Percentiles rank a stretch among this genome's conserved stretches.
Conservation (phyloP, 2,888 invertebrate species). For the Suillia variegata region DNA sequence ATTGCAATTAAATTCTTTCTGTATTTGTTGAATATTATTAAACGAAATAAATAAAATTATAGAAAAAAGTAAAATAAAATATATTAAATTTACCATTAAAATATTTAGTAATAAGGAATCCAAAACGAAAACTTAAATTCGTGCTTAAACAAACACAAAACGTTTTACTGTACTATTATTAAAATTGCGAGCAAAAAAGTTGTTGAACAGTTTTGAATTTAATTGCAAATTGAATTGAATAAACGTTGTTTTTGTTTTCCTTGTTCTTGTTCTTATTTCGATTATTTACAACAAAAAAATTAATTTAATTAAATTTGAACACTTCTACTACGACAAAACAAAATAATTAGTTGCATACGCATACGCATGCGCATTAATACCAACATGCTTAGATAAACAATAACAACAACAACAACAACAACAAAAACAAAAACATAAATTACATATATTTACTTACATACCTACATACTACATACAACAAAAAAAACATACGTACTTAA, state of each 20-base stretch:
- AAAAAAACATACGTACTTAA: neutral
- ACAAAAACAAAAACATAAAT: too few relatives aligned
- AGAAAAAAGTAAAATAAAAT: conserved; percentile 13
- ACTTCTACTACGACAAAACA: neutral
- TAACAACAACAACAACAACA: neutral
- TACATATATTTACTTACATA: neutral
- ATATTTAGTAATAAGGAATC: neutral
- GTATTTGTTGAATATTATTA: conserved; percentile 4
- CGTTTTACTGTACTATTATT: too few relatives aligned
- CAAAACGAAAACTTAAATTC: conserved; percentile 1
- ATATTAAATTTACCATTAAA: neutral
- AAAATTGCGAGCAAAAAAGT: too few relatives aligned
- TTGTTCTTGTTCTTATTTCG: too few relatives aligned
- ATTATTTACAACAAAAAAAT: too few relatives aligned
- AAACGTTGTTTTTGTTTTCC: too few relatives aligned
- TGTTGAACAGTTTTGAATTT: too few relatives aligned
- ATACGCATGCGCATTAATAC: neutral
- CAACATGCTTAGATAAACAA: neutral
- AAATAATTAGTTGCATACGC: neutral
- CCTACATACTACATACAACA: neutral
- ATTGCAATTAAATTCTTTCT: conserved; percentile 1
- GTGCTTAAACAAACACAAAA: neutral
- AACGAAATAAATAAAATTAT: conserved; percentile 17
- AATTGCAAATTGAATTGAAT: too few relatives aligned
- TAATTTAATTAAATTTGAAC: neutral